Conservation (phyloP, 2,113 vertebrate species). For the Ascaphus truei region DNA sequence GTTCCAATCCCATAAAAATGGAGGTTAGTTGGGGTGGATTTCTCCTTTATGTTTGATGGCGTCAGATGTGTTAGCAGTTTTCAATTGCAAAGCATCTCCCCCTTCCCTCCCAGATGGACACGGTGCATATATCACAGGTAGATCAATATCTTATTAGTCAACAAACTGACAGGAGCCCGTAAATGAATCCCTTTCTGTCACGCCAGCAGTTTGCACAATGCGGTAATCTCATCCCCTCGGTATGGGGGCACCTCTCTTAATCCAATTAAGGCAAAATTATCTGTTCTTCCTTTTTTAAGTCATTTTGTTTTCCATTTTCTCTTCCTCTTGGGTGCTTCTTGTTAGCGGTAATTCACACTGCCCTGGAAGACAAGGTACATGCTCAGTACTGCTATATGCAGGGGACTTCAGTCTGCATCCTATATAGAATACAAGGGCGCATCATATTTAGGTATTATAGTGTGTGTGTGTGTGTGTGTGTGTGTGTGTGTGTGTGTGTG, state of each 20-base stretch:
- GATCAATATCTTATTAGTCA: slow-evolving; percentile 95
- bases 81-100: slow-evolving; percentile 61
- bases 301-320: slow-evolving; percentile 17
- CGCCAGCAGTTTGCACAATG: slow-evolving; percentile 53
- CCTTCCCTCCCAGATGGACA: slow-evolving; percentile 69
- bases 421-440: too few species aligned
- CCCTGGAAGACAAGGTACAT: too few species aligned
- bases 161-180: slow-evolving; percentile 73
- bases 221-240: slow-evolving; percentile 54
- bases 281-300: slow-evolving; percentile 43
- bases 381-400: too few species aligned
- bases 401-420: too few species aligned
- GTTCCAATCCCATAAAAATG: too few species aligned
- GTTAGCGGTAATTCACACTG: too few species aligned
- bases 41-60: too few species aligned
- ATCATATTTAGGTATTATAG: too few species aligned
- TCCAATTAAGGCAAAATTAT: slow-evolving; percentile 68
- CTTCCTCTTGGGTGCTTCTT: too few species aligned
- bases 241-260: slow-evolving; percentile 55
- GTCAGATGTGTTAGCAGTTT: slow-evolving; percentile 65
- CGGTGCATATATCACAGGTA: slow-evolving; percentile 79
- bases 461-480: too few species aligned
- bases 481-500: too few species aligned
- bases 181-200: slow-evolving; percentile 88
- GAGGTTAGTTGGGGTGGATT: too few species aligned